Conservation (phyloP, 2,113 vertebrate genomes). For the Oceanodroma tethys region DNA sequence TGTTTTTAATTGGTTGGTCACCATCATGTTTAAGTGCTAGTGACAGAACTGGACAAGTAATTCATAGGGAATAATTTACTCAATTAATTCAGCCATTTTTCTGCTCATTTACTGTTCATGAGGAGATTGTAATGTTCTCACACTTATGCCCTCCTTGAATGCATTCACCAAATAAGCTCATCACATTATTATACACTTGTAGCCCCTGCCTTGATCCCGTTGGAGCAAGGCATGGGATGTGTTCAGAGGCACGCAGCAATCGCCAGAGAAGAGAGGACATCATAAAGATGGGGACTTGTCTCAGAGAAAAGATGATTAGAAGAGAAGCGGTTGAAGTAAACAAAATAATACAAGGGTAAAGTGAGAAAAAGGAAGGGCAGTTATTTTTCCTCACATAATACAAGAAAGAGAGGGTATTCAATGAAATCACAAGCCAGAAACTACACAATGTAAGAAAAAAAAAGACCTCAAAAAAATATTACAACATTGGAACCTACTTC, state of each 20-base stretch:
- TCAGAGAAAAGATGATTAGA: neutral
- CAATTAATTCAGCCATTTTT: constrained; percentile 4
- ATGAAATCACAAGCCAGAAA: neutral
- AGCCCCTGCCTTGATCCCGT: neutral
- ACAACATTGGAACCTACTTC: neutral
- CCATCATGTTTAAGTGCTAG: neutral
- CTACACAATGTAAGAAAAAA: neutral
- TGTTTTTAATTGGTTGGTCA: neutral
- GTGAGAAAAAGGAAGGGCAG: neutral
- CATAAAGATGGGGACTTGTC: neutral
- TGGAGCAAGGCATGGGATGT: neutral
- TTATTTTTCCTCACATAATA: neutral
- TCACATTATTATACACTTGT: neutral
- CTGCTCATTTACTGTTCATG: neutral
- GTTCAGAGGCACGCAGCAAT: neutral
- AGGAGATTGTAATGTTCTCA: neutral
- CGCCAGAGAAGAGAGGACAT: neutral
- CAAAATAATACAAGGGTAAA: neutral
- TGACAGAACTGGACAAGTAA: neutral
- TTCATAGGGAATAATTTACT: neutral
- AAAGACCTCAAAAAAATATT: neutral
- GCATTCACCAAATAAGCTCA: neutral
- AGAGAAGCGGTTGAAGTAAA: neutral
- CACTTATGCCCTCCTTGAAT: neutral
- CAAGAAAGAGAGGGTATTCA: neutral